Evolutionary conservation across 1,140 invertebrate genomes (phyloP).

Genomic region (Penaeus indicus): DNA sequence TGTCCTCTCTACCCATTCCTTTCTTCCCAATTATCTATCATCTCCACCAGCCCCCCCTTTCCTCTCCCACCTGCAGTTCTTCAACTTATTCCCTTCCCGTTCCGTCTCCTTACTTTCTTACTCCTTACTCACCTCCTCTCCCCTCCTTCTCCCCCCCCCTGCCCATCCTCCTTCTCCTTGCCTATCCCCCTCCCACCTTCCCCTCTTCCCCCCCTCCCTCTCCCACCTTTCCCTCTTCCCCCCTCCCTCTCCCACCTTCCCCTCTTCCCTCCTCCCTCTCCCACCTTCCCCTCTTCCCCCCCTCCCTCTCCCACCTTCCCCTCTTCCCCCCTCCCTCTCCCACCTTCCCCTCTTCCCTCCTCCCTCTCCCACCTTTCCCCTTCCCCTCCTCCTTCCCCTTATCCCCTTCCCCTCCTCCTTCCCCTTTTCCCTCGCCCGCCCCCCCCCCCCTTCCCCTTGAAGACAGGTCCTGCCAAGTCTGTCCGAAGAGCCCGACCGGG

Average conservation of each 20-base stretch:
- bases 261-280: not conserved
- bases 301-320: not conserved
- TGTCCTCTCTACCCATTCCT: no score
- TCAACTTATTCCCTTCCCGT: not conserved
- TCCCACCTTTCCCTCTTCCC: not conserved
- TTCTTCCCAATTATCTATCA: not conserved
- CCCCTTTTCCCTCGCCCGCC: no score
- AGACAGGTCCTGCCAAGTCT: no score
- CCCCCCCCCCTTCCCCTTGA: no score
- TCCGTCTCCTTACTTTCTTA: no score
- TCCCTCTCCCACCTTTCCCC: not conserved
- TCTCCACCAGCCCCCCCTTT: not conserved
- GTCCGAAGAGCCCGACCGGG: no score
- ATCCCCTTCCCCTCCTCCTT: no score
- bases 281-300: not conserved
- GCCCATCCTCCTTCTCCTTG: no score
- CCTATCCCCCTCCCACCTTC: not conserved
- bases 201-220: not conserved
- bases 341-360: no score
- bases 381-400: no score
- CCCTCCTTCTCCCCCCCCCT: not conserved
- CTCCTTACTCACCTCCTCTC: not conserved
- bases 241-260: no score
- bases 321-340: not conserved
- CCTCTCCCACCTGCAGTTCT: conserved; percentile 11